A percentile compares a stretch with the other conserved stretches of the same genome.
phyloP scores from a whole-genome alignment of 2,797 vertebrate species.

The Rhadinocentrus ornatus region DNA sequence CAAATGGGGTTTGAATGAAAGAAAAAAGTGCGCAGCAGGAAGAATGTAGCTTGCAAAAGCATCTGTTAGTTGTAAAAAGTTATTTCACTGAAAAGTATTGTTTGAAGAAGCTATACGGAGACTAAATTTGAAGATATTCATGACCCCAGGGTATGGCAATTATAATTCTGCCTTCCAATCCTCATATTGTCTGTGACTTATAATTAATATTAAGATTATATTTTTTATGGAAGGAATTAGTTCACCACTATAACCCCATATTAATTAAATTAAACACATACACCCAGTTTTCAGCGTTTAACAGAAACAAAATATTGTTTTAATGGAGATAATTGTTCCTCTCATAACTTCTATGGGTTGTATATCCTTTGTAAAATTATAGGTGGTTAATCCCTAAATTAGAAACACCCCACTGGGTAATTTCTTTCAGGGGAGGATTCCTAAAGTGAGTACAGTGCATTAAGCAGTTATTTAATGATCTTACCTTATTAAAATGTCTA shows the following conservation, averaged over 20 bases:
- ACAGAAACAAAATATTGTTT: neutral
- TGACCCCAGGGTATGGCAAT: slow-evolving; percentile 12
- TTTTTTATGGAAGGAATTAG: neutral
- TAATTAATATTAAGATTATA: slow-evolving; percentile 8
- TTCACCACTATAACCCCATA: neutral
- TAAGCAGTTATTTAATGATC: no score
- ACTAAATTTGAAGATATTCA: slow-evolving; percentile 8
- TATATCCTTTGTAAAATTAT: no score
- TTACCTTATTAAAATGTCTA: no score
- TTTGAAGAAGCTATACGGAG: slow-evolving; percentile 17
- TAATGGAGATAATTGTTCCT: neutral
- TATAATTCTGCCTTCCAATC: neutral
- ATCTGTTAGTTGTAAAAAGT: slow-evolving; percentile 41
- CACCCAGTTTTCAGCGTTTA: neutral
- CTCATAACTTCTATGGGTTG: no score
- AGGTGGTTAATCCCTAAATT: no score
- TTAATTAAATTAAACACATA: slow-evolving; percentile 3
- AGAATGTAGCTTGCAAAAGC: slow-evolving; percentile 22
- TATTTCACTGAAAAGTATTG: slow-evolving; percentile 22
- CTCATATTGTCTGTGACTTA: neutral
- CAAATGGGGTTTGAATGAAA: slow-evolving; percentile 55
- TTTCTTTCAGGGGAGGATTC: no score
- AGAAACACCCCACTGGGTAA: no score
- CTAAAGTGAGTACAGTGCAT: no score
- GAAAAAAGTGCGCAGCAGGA: slow-evolving; percentile 27